These are phyloP conservation scores for Hestina assimilis DNA, from an alignment of 1,140 invertebrate species.

Conservation along the genomic window DNA sequence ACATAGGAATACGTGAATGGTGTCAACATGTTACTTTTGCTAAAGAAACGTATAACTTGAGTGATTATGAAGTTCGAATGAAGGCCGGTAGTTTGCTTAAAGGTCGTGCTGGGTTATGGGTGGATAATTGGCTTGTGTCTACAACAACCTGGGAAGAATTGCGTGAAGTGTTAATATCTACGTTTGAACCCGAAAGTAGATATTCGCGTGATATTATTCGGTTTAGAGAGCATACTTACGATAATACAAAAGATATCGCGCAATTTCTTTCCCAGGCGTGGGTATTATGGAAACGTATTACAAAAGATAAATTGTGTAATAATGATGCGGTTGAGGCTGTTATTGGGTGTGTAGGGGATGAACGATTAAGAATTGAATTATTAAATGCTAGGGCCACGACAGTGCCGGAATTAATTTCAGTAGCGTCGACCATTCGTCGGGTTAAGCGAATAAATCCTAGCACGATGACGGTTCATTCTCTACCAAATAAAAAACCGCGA, in stretches of 20 bases:
- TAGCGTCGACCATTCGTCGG: constrained; percentile 31
- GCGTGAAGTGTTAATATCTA: constrained; percentile 16
- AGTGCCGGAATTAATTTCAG: constrained; percentile 36
- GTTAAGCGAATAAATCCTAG: constrained; percentile 7
- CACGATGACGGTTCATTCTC: not conserved
- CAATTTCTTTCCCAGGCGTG: constrained; percentile 30
- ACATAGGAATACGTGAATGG: not conserved
- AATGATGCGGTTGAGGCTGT: constrained; percentile 28
- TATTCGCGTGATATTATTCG: constrained; percentile 35
- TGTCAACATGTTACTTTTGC: not conserved
- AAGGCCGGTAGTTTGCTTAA: constrained; percentile 27
- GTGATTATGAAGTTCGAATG: constrained; percentile 26
- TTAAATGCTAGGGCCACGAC: constrained; percentile 27
- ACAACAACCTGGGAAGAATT: constrained; percentile 27
- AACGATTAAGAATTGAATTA: constrained; percentile 33
- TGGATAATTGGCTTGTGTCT: constrained; percentile 26
- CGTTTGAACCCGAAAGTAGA: constrained; percentile 34
- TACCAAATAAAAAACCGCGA: not conserved
- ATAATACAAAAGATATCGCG: constrained; percentile 28
- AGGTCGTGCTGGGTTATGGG: constrained; percentile 30
- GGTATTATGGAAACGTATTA: constrained; percentile 32
- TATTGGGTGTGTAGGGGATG: constrained; percentile 21
- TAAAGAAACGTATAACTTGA: constrained; percentile 16
- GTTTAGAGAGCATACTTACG: constrained; percentile 38
- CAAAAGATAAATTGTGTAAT: constrained; percentile 27